Evolutionary conservation across 1,140 invertebrate genomes (phyloP).

Genomic region (Drosophila takahashii): DNA sequence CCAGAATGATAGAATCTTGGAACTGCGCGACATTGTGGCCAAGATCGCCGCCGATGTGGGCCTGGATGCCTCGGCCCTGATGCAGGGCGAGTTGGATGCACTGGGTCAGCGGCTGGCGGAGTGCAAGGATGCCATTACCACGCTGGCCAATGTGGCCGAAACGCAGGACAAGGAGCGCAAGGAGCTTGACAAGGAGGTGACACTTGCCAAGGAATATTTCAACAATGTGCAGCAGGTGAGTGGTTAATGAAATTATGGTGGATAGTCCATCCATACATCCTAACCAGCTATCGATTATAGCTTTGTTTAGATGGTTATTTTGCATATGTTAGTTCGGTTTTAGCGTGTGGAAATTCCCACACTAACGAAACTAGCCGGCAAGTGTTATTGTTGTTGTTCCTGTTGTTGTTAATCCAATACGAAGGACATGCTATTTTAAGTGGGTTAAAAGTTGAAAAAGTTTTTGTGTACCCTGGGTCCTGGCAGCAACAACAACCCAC

Average conservation of each 20-base stretch:
- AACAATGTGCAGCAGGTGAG: slow-evolving; percentile 88
- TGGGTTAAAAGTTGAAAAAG: slow-evolving; percentile 82
- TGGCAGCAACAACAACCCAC: slow-evolving; percentile 4
- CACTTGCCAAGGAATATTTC: slow-evolving; percentile 87
- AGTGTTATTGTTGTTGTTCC: slow-evolving; percentile 27
- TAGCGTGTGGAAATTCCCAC: slow-evolving; percentile 71
- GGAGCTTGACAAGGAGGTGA: slow-evolving; percentile 86
- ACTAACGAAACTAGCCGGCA: slow-evolving; percentile 40
- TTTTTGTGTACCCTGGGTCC: slow-evolving; percentile 47
- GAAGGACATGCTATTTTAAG: slow-evolving; percentile 83
- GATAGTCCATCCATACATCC: neutral
- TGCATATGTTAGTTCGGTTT: slow-evolving; percentile 45
- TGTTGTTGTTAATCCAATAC: slow-evolving; percentile 68
- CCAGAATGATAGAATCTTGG: slow-evolving; percentile 88
- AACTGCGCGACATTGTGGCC: slow-evolving; percentile 90
- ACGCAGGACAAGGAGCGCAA: slow-evolving; percentile 86
- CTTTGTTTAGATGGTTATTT: slow-evolving; percentile 26
- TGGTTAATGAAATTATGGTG: slow-evolving; percentile 18
- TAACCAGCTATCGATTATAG: slow-evolving; percentile 62
- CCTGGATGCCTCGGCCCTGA: slow-evolving; percentile 88
- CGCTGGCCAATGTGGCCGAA: slow-evolving; percentile 91
- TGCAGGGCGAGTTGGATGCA: slow-evolving; percentile 91
- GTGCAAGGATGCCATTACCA: slow-evolving; percentile 89
- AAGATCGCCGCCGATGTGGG: slow-evolving; percentile 92
- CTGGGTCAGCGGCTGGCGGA: slow-evolving; percentile 91